Evolutionary conservation across 2,888 invertebrate species (phyloP), one percentile per base, ranked within the genome.

Genomic region (Drosophila vallismaia): DNA sequence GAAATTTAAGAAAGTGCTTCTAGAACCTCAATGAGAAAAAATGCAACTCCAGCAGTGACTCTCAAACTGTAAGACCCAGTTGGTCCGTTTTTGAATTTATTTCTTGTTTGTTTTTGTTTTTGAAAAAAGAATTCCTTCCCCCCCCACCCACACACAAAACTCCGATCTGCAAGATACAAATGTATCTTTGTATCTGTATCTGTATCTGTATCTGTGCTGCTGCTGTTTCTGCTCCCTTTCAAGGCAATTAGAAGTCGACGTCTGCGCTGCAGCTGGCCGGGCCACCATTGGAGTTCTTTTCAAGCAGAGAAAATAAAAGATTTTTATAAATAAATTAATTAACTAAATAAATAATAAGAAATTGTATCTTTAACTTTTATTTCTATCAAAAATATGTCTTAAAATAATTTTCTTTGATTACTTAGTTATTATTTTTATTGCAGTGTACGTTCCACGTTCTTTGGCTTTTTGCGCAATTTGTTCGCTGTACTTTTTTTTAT

Each of bases 391-490:
- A 31, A 14, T 31, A 28, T 24, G 2, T 19, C 0, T 1, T 2
- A 19, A 19, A 19, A 19, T 19, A 19, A 19, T 19, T 19, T 2
- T 19, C 19, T 19, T 19, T 19, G 2, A 19, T 19, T 2, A 19
- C 2, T 19, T 1, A 19, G 19, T 19, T 2, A 2, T 19, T 19
- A 19, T 59, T 62, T 62, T 56, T 51, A 75, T 68, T 44, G 10
- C 24, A 24, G 44, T 44, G 44, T 44, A 9, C 19, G 73, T 84
- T 82, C 81, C 19, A 19, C 19, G 19, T 19, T 19, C 19, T 19
- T 86, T 69, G 48, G 74, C 62, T 66, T 83, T 83, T 86, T 84
- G 86, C 78, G 74, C 81, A 86, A 80, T 86, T 86, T 78, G 84
- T 71, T 71, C 74, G 81, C 82, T 84, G 82, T 81, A 81, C 82